Evolutionary conservation across 2,113 vertebrate species (phyloP).

Genomic region (Nanorana parkeri): DNA sequence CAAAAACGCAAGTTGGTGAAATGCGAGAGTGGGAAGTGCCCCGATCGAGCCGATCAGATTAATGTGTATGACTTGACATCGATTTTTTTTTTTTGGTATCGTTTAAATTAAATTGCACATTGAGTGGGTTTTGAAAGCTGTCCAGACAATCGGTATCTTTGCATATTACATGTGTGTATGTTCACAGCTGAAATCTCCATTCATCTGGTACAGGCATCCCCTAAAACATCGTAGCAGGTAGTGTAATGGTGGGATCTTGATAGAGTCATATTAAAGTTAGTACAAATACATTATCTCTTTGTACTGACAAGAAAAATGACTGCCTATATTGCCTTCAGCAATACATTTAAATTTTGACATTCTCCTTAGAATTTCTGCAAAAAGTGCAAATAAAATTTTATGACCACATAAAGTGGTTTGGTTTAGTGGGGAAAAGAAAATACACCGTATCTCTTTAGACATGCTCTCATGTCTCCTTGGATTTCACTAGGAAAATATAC

Average conservation of each 20-base stretch:
- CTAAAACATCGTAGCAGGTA: conserved; percentile 59
- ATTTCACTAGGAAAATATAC: conserved; percentile 53
- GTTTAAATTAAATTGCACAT: background rate
- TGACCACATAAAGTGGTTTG: conserved; percentile 60
- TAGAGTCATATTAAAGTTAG: conserved; percentile 55
- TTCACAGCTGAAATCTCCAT: conserved; percentile 17
- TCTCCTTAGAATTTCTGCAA: conserved; percentile 59
- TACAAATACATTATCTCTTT: conserved; percentile 62
- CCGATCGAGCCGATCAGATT: conserved; percentile 57
- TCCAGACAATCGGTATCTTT: background rate
- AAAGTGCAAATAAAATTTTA: conserved; percentile 65
- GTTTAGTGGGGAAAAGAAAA: conserved; percentile 51
- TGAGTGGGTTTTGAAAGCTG: background rate
- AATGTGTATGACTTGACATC: background rate
- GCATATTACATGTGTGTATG: background rate
- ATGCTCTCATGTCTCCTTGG: conserved; percentile 23
- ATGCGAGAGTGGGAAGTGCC: conserved; percentile 67
- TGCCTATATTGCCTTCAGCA: conserved; percentile 61
- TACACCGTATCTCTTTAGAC: conserved; percentile 51
- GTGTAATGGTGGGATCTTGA: conserved; percentile 50
- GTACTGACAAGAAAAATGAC: conserved; percentile 48
- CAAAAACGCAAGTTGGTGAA: conserved; percentile 64
- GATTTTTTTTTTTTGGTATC: background rate
- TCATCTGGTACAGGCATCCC: conserved; percentile 26
- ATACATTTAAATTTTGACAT: conserved; percentile 65